Evolutionary conservation across 2,113 vertebrate genomes (phyloP).

Genomic region (Pelodiscus sinensis): DNA sequence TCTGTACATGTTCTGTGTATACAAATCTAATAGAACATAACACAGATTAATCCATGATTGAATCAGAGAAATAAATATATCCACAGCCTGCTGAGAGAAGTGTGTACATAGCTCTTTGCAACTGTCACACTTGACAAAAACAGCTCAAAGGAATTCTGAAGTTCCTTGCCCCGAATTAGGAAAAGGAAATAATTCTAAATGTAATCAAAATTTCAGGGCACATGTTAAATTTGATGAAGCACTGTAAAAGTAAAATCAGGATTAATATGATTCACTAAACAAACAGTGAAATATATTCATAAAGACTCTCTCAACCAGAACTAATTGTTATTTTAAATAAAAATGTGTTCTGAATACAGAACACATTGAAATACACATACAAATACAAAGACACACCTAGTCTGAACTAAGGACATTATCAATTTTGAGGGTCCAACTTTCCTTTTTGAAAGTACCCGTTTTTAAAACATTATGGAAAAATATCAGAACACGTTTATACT

Average conservation of each 20-base stretch:
- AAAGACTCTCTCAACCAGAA: neutral
- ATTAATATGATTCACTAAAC: neutral
- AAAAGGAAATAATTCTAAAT: neutral
- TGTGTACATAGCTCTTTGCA: fast-evolving
- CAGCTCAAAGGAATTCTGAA: neutral
- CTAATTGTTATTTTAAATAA: neutral
- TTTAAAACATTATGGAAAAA: fast-evolving
- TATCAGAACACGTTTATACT: neutral
- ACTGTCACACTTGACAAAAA: fast-evolving
- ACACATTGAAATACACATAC: fast-evolving
- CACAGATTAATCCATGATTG: neutral
- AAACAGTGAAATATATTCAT: neutral
- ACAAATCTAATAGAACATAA: fast-evolving
- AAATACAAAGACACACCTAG: neutral
- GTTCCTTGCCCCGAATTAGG: neutral
- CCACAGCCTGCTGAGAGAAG: fast-evolving
- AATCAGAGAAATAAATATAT: neutral
- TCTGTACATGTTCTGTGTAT: fast-evolving
- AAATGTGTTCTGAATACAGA: fast-evolving
- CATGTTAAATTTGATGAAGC: fast-evolving
- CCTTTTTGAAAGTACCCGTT: neutral
- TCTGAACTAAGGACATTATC: fast-evolving
- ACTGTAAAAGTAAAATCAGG: neutral
- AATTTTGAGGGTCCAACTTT: neutral
- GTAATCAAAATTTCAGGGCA: fast-evolving